Conservation (phyloP, 2,888 invertebrate genomes). For the Tromatobia lineatoria region DNA sequence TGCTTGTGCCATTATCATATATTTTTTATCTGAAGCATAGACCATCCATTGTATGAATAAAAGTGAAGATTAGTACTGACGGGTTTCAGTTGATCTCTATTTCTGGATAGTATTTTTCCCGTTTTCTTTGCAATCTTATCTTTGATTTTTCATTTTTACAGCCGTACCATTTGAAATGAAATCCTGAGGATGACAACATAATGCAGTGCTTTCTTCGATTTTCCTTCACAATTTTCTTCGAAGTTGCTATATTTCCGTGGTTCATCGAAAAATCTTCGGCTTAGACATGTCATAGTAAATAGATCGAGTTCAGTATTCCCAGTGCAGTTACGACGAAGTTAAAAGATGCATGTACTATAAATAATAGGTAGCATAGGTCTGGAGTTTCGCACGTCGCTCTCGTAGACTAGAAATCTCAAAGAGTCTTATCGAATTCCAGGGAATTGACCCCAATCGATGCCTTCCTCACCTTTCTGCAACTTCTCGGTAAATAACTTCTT, state of each 20-base stretch:
- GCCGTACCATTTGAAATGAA: conserved; percentile 14
- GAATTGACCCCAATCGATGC: conserved; percentile 62
- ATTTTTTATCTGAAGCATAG: too few relatives aligned
- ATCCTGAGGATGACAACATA: not conserved
- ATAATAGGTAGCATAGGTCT: conserved; percentile 71
- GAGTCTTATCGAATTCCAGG: conserved; percentile 72
- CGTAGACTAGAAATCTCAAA: conserved; percentile 69
- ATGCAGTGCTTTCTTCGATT: conserved; percentile 1
- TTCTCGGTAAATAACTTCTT: conserved; percentile 70
- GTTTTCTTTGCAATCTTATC: conserved; percentile 8
- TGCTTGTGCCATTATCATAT: too few relatives aligned
- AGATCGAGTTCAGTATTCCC: conserved; percentile 42
- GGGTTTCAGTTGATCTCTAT: too few relatives aligned
- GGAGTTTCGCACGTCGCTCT: conserved; percentile 68
- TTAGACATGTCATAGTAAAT: not conserved
- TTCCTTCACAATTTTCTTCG: not conserved
- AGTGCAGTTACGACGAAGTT: conserved; percentile 72
- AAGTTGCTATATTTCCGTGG: not conserved
- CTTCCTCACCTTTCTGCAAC: conserved; percentile 41
- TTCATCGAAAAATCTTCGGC: not conserved
- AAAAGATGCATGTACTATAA: conserved; percentile 70
- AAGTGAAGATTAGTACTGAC: too few relatives aligned
- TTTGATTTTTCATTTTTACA: conserved; percentile 26
- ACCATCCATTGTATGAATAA: too few relatives aligned
- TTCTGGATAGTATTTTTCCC: not conserved